These are phyloP conservation scores for Bucco capensis DNA, from an alignment of 2,113 vertebrate genomes.

Conservation along the genomic window DNA sequence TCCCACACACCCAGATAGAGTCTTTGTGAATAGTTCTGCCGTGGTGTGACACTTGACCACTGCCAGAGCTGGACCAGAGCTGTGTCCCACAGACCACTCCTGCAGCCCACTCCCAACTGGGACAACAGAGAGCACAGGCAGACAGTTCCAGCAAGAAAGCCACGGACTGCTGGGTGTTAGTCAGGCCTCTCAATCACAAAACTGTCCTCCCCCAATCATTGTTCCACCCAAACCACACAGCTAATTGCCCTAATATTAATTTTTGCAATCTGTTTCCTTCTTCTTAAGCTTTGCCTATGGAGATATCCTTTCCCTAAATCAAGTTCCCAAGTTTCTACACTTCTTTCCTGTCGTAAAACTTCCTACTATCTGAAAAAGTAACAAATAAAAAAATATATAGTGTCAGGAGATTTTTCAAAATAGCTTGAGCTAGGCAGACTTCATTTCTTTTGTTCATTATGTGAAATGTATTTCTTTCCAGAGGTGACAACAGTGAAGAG, in stretches of 20 bases:
- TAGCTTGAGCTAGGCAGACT: neutral
- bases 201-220: neutral
- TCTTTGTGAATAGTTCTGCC: neutral
- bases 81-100: neutral
- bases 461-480: neutral
- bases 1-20: neutral
- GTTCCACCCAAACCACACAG: neutral
- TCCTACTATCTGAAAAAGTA: neutral
- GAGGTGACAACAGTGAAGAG: neutral
- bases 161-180: neutral
- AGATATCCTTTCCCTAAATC: neutral
- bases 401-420: neutral
- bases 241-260: neutral
- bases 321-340: neutral
- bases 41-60: neutral
- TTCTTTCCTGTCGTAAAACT: neutral
- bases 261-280: neutral
- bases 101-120: neutral
- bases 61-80: neutral
- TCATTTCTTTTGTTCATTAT: neutral
- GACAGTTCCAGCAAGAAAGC: neutral
- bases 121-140: neutral
- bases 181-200: slow-evolving; percentile 4
- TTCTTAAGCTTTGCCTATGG: neutral
- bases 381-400: neutral